phyloP scores from a whole-genome alignment of 2,797 vertebrate species.

The Danio albolineatus region DNA sequence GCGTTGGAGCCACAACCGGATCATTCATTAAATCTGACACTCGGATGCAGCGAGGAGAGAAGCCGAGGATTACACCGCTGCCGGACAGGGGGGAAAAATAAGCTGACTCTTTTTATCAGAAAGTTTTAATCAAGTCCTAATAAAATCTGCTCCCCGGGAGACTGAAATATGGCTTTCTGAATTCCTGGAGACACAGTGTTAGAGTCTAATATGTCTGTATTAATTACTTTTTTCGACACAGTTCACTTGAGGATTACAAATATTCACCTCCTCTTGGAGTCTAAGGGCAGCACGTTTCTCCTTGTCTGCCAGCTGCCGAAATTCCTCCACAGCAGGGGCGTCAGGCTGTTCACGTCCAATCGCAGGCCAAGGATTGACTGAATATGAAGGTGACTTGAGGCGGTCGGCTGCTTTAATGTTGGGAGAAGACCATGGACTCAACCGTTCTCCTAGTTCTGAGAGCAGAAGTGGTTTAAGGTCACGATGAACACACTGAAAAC shows the following conservation, averaged over 20 bases:
- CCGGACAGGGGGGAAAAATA: slow-evolving; percentile 30
- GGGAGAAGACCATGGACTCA: neutral
- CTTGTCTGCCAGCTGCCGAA: slow-evolving; percentile 39
- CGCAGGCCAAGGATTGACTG: neutral
- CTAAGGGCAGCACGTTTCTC: slow-evolving; percentile 55
- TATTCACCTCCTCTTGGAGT: slow-evolving; percentile 61
- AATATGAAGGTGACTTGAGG: neutral
- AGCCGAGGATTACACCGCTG: slow-evolving; percentile 16
- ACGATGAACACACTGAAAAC: neutral
- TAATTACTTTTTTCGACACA: slow-evolving; percentile 37
- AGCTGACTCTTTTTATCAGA: slow-evolving; percentile 46
- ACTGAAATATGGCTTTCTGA: slow-evolving; percentile 31
- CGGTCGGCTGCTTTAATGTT: neutral
- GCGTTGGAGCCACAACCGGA: slow-evolving; percentile 29
- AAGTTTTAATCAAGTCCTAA: slow-evolving; percentile 48
- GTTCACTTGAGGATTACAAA: slow-evolving; percentile 45
- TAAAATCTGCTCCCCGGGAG: slow-evolving; percentile 37
- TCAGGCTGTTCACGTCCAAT: neutral
- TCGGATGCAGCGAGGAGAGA: slow-evolving; percentile 41
- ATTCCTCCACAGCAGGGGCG: slow-evolving; percentile 22
- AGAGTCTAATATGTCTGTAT: slow-evolving; percentile 30
- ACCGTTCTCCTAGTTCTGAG: slow-evolving; percentile 43
- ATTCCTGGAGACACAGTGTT: slow-evolving; percentile 29
- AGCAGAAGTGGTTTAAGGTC: neutral
- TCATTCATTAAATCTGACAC: slow-evolving; percentile 55